Evolutionary conservation across 2,888 invertebrate genomes (phyloP).

Genomic region (Coleophora flavipennella): DNA sequence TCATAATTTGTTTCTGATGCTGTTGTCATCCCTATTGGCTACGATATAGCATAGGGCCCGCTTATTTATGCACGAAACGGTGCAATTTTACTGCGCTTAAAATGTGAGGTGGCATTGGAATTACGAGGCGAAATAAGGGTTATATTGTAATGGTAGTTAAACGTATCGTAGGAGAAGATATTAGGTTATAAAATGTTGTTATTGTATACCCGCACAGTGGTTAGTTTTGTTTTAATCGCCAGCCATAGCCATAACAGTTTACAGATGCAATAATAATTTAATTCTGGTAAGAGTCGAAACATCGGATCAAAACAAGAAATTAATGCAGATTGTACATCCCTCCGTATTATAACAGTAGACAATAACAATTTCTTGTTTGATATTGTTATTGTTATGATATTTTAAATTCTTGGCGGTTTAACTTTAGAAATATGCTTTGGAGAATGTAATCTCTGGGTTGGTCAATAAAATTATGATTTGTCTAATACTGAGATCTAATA

Average conservation of each 20-base stretch:
- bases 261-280: constrained; percentile 66
- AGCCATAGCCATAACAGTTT: constrained; percentile 62
- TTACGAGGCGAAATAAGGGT: constrained; percentile 36
- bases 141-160: constrained; percentile 40
- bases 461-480: neutral
- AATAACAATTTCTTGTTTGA: constrained; percentile 29
- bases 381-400: constrained; percentile 34
- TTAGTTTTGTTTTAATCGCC: constrained; percentile 62
- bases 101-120: constrained; percentile 37
- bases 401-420: constrained; percentile 25
- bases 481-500: too few relatives aligned
- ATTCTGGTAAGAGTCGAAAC: constrained; percentile 40
- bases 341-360: constrained; percentile 29
- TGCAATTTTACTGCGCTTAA: constrained; percentile 29
- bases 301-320: constrained; percentile 49
- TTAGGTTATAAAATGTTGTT: constrained; percentile 45
- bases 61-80: constrained; percentile 36
- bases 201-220: constrained; percentile 37
- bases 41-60: constrained; percentile 32
- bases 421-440: too few relatives aligned
- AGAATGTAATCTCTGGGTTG: neutral
- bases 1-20: too few relatives aligned
- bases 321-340: constrained; percentile 34
- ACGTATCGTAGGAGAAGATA: constrained; percentile 19
- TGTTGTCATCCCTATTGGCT: too few relatives aligned